A percentile compares a stretch with the other conserved stretches of the same genome.
Conservation (phyloP, 1,140 invertebrate genomes). For the Aphelenchoides besseyi region DNA sequence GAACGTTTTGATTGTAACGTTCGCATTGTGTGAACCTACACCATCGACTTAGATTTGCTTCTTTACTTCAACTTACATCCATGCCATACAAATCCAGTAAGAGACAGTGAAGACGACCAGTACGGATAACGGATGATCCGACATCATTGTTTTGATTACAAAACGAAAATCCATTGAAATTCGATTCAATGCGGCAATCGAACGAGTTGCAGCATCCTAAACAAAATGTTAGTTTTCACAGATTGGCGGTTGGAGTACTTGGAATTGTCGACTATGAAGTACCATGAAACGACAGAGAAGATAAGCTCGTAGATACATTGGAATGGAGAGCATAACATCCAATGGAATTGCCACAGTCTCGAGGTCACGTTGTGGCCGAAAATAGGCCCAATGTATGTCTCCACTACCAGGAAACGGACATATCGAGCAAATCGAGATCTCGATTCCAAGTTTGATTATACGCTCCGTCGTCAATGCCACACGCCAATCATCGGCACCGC, state of each 20-base stretch:
- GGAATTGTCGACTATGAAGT: slow-evolving; percentile 94
- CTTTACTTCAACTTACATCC: slow-evolving; percentile 31
- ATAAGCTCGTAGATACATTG: slow-evolving; percentile 98
- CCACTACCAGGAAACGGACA: slow-evolving; percentile 62
- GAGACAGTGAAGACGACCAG: slow-evolving; percentile 59
- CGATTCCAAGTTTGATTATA: slow-evolving; percentile 55
- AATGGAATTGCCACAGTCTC: slow-evolving; percentile 51
- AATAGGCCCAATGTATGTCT: slow-evolving; percentile 55
- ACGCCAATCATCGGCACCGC: slow-evolving; percentile 61
- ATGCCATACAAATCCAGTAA: slow-evolving; percentile 63
- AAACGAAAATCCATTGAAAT: slow-evolving; percentile 63
- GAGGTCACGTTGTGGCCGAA: slow-evolving; percentile 46
- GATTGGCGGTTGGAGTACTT: slow-evolving; percentile 35
- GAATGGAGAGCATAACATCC: slow-evolving; percentile 93
- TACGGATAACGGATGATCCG: slow-evolving; percentile 60
- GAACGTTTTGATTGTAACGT: slow-evolving; percentile 43
- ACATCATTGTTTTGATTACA: slow-evolving; percentile 62
- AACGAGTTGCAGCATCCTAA: slow-evolving; percentile 53
- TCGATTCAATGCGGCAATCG: slow-evolving; percentile 60
- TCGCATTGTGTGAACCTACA: slow-evolving; percentile 33
- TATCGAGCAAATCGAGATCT: slow-evolving; percentile 54
- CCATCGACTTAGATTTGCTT: slow-evolving; percentile 21
- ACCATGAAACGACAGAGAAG: slow-evolving; percentile 99
- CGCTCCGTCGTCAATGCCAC: slow-evolving; percentile 57
- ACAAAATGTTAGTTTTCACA: slow-evolving; percentile 25